Conservation (phyloP, 2,888 invertebrate species). For the Plagiodera versicolora region DNA sequence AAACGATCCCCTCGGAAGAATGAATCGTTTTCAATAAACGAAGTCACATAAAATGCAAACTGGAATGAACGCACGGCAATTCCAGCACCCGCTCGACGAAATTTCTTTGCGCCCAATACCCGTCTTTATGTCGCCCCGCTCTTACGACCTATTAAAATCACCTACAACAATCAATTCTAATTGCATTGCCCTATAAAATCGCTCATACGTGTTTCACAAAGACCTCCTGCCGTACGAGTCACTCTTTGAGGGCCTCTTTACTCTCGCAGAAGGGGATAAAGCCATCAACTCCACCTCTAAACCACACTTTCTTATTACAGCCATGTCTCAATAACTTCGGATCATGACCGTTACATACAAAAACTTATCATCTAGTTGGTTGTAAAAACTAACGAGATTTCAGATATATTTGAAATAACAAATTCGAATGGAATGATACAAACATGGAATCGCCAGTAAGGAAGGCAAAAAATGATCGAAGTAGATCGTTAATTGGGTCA, state of each 20-base stretch:
- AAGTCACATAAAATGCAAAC: slow-evolving; percentile 14
- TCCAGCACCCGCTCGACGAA: slow-evolving; percentile 36
- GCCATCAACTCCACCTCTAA: slow-evolving; percentile 50
- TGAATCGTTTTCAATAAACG: slow-evolving; percentile 15
- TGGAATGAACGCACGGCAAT: slow-evolving; percentile 22
- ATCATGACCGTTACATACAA: slow-evolving; percentile 34
- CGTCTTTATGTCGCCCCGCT: slow-evolving; percentile 50
- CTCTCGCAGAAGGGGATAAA: slow-evolving; percentile 46
- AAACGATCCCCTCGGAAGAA: not conserved
- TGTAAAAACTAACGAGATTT: slow-evolving; percentile 33
- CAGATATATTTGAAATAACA: slow-evolving; percentile 21
- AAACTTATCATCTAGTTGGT: slow-evolving; percentile 28
- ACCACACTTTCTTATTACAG: slow-evolving; percentile 42
- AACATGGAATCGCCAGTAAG: not conserved
- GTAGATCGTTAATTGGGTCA: too few species aligned
- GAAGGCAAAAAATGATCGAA: too few species aligned
- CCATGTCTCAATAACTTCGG: slow-evolving; percentile 42
- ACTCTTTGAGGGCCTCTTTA: slow-evolving; percentile 50
- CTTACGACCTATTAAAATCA: slow-evolving; percentile 53
- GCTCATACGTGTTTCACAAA: slow-evolving; percentile 47
- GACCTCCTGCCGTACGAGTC: slow-evolving; percentile 48
- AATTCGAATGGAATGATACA: not conserved
- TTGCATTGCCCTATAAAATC: slow-evolving; percentile 53
- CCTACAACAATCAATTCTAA: slow-evolving; percentile 55
- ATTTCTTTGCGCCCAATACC: slow-evolving; percentile 49